These are phyloP conservation scores for Agonopterix arenella DNA, from an alignment of 2,888 invertebrate species.

Conservation along the genomic window DNA sequence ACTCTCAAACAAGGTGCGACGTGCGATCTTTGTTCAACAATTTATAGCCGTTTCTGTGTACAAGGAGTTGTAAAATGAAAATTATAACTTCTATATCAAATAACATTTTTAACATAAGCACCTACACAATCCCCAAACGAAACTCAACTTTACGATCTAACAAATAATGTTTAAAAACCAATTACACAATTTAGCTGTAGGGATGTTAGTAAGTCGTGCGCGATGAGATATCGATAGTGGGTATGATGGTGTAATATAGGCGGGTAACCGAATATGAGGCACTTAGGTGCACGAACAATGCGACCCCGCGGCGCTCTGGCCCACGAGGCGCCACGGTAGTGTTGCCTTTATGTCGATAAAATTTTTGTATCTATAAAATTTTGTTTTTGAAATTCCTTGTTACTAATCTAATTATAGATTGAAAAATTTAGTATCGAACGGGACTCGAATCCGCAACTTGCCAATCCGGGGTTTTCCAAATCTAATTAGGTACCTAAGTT, in stretches of 20 bases:
- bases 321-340: conserved; percentile 61
- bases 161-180: background rate
- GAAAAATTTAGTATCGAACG: no score
- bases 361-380: conserved; percentile 10
- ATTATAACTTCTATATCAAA: conserved; percentile 47
- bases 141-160: conserved; percentile 17
- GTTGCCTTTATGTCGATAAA: conserved; percentile 19
- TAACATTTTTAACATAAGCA: conserved; percentile 19
- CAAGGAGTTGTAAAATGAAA: conserved; percentile 67
- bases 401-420: no score
- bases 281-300: conserved; percentile 66
- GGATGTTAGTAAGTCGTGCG: conserved; percentile 24
- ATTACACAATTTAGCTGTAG: conserved; percentile 15
- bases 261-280: conserved; percentile 74
- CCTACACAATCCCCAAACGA: conserved; percentile 9
- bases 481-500: no score
- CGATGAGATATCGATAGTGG: conserved; percentile 53
- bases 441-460: no score
- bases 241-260: conserved; percentile 59
- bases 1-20: conserved; percentile 66
- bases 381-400: no score
- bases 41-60: conserved; percentile 62
- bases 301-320: conserved; percentile 56
- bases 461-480: no score
- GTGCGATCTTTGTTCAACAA: conserved; percentile 57